A percentile compares a stretch with the other conserved stretches of the same genome.
phyloP scores from a whole-genome alignment of 2,888 invertebrate species.

The Dascillus cervinus region DNA sequence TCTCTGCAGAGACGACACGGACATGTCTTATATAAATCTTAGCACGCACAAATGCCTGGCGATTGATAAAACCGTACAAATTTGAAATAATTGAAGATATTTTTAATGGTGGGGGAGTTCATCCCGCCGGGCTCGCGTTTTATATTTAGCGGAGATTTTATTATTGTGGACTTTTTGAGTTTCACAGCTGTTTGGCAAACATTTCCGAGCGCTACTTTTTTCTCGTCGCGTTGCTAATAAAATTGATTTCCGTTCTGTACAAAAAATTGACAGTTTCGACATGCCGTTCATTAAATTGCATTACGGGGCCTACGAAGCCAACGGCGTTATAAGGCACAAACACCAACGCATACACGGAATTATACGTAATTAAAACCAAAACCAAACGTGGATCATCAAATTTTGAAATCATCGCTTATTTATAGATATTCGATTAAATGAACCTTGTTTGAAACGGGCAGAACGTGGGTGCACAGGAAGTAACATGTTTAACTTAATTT shows the following conservation, averaged over 20 bases:
- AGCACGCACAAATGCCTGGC: constrained; percentile 16
- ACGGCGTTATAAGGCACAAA: constrained; percentile 32
- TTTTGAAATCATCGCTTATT: too few species aligned
- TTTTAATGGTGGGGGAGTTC: constrained; percentile 34
- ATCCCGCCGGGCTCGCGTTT: constrained; percentile 32
- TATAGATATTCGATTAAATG: too few species aligned
- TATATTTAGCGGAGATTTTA: constrained; percentile 37
- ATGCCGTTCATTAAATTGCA: constrained; percentile 22
- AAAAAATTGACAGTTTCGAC: too few species aligned
- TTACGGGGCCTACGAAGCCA: constrained; percentile 34
- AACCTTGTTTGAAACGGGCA: too few species aligned
- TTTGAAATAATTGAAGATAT: constrained; percentile 30
- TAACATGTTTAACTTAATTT: too few species aligned
- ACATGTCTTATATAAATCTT: constrained; percentile 21
- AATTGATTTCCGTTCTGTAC: neutral
- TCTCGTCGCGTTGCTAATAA: constrained; percentile 1
- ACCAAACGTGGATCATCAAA: too few species aligned
- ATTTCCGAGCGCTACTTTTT: constrained; percentile 7
- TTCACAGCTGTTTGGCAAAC: constrained; percentile 30
- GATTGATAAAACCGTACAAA: constrained; percentile 16
- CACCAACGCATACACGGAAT: constrained; percentile 31
- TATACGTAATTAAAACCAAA: too few species aligned
- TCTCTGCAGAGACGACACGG: constrained; percentile 48
- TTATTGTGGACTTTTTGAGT: constrained; percentile 26
- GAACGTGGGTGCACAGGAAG: too few species aligned